A percentile compares a stretch with the other conserved stretches of the same genome.
Conservation (phyloP, 2,888 invertebrate genomes). For the Chalcis sispes region DNA sequence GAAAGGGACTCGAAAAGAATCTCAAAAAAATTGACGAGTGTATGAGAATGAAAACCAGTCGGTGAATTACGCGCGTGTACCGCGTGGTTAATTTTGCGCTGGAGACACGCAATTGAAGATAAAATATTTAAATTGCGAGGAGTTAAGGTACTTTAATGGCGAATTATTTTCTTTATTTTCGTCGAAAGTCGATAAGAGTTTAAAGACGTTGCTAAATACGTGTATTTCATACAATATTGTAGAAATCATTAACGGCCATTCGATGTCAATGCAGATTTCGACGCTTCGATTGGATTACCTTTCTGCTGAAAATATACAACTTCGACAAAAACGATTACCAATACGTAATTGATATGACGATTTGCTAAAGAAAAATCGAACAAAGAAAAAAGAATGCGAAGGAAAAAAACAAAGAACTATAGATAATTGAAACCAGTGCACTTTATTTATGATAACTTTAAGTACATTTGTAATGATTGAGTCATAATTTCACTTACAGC, state of each 20-base stretch:
- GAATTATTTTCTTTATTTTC: too few species aligned
- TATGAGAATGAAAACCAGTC: too few species aligned
- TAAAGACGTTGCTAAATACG: too few species aligned
- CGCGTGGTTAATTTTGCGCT: too few species aligned
- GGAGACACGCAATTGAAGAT: not conserved
- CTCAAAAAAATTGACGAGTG: too few species aligned
- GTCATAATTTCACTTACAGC: slow-evolving; percentile 16
- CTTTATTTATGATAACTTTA: slow-evolving; percentile 10
- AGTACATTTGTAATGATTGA: slow-evolving; percentile 36
- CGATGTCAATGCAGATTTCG: slow-evolving; percentile 27
- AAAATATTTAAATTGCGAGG: not conserved
- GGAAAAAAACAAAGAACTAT: not conserved
- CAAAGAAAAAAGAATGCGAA: not conserved
- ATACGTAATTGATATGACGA: too few species aligned
- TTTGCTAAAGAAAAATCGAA: slow-evolving; percentile 2
- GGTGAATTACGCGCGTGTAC: too few species aligned
- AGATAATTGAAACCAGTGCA: slow-evolving; percentile 6
- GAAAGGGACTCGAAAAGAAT: too few species aligned
- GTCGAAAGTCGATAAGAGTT: too few species aligned
- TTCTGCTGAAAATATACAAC: not conserved
- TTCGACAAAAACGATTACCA: not conserved
- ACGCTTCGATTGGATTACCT: not conserved
- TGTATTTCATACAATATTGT: too few species aligned
- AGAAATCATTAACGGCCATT: not conserved
- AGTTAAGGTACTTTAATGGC: too few species aligned